phyloP scores from a whole-genome alignment of 2,797 vertebrate genomes.

The Agapornis canus region DNA sequence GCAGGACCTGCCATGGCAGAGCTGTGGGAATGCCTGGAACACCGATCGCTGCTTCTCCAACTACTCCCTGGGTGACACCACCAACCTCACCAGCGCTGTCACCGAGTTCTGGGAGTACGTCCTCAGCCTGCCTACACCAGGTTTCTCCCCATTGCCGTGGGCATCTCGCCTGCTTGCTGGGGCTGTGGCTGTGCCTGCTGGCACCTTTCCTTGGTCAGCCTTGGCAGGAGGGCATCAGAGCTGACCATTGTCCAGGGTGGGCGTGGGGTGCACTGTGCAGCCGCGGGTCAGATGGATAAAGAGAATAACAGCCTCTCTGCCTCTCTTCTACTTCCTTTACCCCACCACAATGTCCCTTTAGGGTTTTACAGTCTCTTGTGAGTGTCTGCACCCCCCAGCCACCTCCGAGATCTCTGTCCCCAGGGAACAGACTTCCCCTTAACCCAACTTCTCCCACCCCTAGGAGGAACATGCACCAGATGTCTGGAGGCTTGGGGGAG shows the following conservation, averaged over 20 bases:
- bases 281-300: fast-evolving
- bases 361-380: not conserved
- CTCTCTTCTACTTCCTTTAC: not conserved
- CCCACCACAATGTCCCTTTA: fast-evolving
- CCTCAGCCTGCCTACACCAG: conserved; percentile 40
- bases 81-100: conserved; percentile 89
- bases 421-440: not conserved
- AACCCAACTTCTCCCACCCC: not conserved
- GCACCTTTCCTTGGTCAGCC: not conserved
- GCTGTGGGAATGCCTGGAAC: conserved; percentile 89
- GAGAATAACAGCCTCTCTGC: not conserved
- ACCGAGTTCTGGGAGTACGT: conserved; percentile 95
- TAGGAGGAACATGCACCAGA: conserved; percentile 92
- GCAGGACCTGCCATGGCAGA: conserved; percentile 90
- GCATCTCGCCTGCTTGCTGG: fast-evolving
- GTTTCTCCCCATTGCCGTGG: not conserved
- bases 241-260: fast-evolving
- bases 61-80: conserved; percentile 88
- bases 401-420: not conserved
- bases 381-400: not conserved
- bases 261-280: fast-evolving
- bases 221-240: not conserved
- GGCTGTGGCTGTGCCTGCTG: fast-evolving
- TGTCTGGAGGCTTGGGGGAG: conserved; percentile 85
- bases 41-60: conserved; percentile 89